These are phyloP conservation scores for Diarsia rubi DNA, from an alignment of 2,888 invertebrate species.

Conservation along the genomic window DNA sequence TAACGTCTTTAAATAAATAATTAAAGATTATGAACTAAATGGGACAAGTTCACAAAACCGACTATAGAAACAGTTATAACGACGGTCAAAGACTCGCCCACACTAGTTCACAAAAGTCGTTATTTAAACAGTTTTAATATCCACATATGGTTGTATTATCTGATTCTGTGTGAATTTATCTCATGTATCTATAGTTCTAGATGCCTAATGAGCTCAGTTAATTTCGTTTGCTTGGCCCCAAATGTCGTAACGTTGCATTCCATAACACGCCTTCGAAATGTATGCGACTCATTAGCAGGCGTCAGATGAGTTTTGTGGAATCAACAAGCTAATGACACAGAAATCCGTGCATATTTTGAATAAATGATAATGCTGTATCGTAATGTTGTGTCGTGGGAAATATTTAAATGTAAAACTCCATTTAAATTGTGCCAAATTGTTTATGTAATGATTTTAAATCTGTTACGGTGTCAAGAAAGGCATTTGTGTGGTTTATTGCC, in stretches of 20 bases:
- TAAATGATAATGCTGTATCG: slow-evolving; percentile 36
- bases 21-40: slow-evolving; percentile 46
- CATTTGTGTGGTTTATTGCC: slow-evolving; percentile 6
- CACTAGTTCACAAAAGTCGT: slow-evolving; percentile 48
- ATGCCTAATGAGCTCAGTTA: slow-evolving; percentile 73
- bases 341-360: slow-evolving; percentile 68
- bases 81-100: slow-evolving; percentile 47
- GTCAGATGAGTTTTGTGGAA: slow-evolving; percentile 76
- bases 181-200: slow-evolving; percentile 62
- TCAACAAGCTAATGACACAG: slow-evolving; percentile 72
- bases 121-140: slow-evolving; percentile 58
- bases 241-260: slow-evolving; percentile 76
- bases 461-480: slow-evolving; percentile 15
- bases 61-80: slow-evolving; percentile 56
- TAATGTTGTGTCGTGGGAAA: slow-evolving; percentile 55
- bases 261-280: slow-evolving; percentile 73
- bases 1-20: slow-evolving; percentile 30
- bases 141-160: slow-evolving; percentile 65
- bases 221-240: slow-evolving; percentile 72
- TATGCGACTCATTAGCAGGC: slow-evolving; percentile 77
- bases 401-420: slow-evolving; percentile 37
- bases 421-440: slow-evolving; percentile 32
- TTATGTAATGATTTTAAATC: slow-evolving; percentile 15
- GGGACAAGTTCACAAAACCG: slow-evolving; percentile 44
- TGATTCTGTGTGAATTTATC: slow-evolving; percentile 62